Percentiles rank a stretch among this genome's conserved stretches.
Evolutionary conservation across 2,797 vertebrate species (phyloP).

Genomic region (Echiichthys vipera): DNA sequence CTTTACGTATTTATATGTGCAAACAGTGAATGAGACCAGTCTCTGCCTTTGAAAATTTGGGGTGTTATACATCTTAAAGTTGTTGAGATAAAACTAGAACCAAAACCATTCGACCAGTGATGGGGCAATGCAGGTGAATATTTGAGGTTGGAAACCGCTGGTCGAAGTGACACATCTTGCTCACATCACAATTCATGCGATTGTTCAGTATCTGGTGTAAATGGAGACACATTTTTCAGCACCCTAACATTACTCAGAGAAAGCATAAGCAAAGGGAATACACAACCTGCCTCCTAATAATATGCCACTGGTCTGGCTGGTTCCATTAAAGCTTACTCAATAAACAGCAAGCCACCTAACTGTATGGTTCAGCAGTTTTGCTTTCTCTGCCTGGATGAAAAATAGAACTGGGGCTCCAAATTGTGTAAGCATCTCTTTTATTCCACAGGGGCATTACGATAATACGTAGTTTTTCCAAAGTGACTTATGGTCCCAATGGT

Average conservation of each 20-base stretch:
- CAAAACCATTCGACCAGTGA: too few species aligned
- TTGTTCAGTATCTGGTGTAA: background rate
- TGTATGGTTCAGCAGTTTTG: slow-evolving; percentile 48
- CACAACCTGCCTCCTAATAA: slow-evolving; percentile 30
- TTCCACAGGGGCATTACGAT: slow-evolving; percentile 38
- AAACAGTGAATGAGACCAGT: too few species aligned
- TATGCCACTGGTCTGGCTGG: slow-evolving; percentile 16
- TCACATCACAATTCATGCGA: background rate
- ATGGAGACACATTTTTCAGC: background rate
- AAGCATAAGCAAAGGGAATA: background rate
- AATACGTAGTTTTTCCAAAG: slow-evolving; percentile 16
- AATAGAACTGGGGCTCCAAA: slow-evolving; percentile 36
- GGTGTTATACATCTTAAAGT: background rate
- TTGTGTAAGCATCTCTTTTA: slow-evolving; percentile 30
- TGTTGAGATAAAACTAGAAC: background rate
- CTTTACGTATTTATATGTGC: too few species aligned
- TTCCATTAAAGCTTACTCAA: slow-evolving; percentile 55
- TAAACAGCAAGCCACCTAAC: slow-evolving; percentile 32
- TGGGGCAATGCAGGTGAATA: background rate
- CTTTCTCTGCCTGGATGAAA: slow-evolving; percentile 44
- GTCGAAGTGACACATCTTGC: background rate
- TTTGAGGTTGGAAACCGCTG: background rate
- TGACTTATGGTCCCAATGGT: slow-evolving; percentile 32
- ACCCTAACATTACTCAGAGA: background rate
- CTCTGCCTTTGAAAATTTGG: background rate